phyloP scores from a whole-genome alignment of 2,113 vertebrate species.

The Eolophus roseicapilla region DNA sequence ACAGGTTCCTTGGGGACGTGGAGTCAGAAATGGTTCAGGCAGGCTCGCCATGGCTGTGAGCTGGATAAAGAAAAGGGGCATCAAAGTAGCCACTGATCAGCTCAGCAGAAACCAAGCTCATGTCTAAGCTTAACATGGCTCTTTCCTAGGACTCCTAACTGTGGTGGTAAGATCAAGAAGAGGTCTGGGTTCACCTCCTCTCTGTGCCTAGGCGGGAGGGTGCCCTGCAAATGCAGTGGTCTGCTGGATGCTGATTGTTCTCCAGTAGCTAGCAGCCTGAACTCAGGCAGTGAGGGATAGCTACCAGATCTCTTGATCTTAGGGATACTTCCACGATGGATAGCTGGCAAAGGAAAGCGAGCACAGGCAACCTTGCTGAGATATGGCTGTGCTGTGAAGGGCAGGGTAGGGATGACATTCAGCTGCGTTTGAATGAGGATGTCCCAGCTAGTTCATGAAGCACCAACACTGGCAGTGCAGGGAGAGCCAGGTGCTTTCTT shows the following conservation, averaged over 20 bases:
- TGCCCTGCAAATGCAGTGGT: not conserved
- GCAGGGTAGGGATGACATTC: not conserved
- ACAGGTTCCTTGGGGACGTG: not conserved
- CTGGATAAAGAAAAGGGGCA: not conserved
- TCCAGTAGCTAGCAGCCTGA: not conserved
- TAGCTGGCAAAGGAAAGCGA: not conserved
- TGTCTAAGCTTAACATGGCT: fast-evolving
- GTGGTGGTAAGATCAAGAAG: not conserved
- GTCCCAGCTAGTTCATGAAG: not conserved
- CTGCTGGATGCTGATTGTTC: not conserved
- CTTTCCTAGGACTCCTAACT: not conserved
- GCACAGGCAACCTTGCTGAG: not conserved
- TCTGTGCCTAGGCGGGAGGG: not conserved
- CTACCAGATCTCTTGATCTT: not conserved
- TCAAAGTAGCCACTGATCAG: not conserved
- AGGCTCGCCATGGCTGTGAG: not conserved
- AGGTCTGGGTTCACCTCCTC: not conserved
- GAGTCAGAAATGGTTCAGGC: not conserved
- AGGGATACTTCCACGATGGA: not conserved
- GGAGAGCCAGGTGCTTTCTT: not conserved
- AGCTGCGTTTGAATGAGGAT: not conserved
- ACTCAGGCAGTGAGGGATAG: not conserved
- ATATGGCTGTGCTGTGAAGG: not conserved
- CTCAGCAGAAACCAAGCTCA: not conserved
- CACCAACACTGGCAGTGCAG: not conserved